A percentile compares a stretch with the other conserved stretches of the same genome.
phyloP scores from a whole-genome alignment of 2,797 vertebrate species.

The Distichodus sexfasciatus region DNA sequence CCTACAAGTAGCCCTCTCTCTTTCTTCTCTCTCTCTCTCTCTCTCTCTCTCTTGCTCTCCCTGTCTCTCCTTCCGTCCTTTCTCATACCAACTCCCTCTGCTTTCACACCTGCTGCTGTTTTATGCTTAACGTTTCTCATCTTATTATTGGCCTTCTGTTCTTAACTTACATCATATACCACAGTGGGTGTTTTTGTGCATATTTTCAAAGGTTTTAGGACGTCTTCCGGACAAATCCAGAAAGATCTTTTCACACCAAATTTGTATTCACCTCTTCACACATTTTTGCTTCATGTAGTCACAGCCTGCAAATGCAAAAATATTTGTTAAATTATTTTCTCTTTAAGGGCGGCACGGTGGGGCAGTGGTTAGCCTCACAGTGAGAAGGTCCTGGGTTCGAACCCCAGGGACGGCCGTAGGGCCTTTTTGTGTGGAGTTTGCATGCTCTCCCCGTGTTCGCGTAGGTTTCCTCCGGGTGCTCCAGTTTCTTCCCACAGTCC shows the following conservation, averaged over 20 bases:
- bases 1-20: slow-evolving; percentile 19
- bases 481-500: no score
- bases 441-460: no score
- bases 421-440: no score
- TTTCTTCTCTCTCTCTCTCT: slow-evolving; percentile 6
- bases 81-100: slow-evolving; percentile 14
- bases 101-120: slow-evolving; percentile 28
- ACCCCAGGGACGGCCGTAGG: no score
- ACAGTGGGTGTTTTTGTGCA: slow-evolving; percentile 16
- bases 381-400: no score
- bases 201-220: not conserved
- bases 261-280: not conserved
- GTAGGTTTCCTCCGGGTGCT: no score
- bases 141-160: slow-evolving; percentile 29
- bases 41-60: slow-evolving; percentile 13
- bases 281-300: no score
- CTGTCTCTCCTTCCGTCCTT: slow-evolving; percentile 11
- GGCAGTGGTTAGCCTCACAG: no score
- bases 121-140: slow-evolving; percentile 20
- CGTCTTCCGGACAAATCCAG: not conserved
- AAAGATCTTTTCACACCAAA: not conserved
- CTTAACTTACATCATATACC: slow-evolving; percentile 14
- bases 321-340: no score
- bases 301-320: no score
- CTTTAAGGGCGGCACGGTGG: no score